Conservation (phyloP, 2,888 invertebrate genomes). For the Epinotia demarniana region DNA sequence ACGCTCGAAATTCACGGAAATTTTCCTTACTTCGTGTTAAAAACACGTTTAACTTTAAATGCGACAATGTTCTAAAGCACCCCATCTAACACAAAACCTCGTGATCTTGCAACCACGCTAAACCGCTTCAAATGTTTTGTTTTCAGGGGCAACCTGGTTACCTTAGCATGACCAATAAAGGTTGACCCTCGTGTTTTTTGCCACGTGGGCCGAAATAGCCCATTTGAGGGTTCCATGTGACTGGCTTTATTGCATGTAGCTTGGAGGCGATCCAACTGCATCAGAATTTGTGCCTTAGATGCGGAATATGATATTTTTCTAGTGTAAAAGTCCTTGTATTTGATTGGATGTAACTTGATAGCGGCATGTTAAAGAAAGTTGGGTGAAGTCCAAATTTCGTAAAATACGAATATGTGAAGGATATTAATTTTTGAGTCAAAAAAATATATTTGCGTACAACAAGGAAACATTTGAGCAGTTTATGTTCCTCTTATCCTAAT, state of each 20-base stretch:
- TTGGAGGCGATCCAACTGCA: slow-evolving; percentile 39
- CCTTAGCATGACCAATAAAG: slow-evolving; percentile 21
- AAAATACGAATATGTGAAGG: not conserved
- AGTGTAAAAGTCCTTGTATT: slow-evolving; percentile 27
- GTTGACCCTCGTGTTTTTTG: slow-evolving; percentile 6
- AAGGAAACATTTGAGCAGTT: not conserved
- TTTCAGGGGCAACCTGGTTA: slow-evolving; percentile 32
- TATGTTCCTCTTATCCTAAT: not conserved
- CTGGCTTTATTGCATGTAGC: slow-evolving; percentile 26
- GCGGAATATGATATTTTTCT: slow-evolving; percentile 21
- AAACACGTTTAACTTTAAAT: not conserved
- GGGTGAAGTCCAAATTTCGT: slow-evolving; percentile 10
- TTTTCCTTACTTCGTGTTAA: slow-evolving; percentile 15
- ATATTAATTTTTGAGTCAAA: not conserved
- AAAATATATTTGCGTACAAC: not conserved
- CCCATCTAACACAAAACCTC: slow-evolving; percentile 16
- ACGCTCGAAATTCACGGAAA: slow-evolving; percentile 14
- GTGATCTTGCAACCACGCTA: slow-evolving; percentile 11
- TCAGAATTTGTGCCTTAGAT: slow-evolving; percentile 23
- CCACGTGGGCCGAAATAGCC: not conserved
- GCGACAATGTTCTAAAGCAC: not conserved
- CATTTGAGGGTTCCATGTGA: not conserved
- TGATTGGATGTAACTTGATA: slow-evolving; percentile 36
- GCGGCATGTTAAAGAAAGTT: slow-evolving; percentile 5
- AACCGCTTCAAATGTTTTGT: slow-evolving; percentile 27